Conservation (phyloP, 2,113 vertebrate genomes). For the Loxodonta africana region DNA sequence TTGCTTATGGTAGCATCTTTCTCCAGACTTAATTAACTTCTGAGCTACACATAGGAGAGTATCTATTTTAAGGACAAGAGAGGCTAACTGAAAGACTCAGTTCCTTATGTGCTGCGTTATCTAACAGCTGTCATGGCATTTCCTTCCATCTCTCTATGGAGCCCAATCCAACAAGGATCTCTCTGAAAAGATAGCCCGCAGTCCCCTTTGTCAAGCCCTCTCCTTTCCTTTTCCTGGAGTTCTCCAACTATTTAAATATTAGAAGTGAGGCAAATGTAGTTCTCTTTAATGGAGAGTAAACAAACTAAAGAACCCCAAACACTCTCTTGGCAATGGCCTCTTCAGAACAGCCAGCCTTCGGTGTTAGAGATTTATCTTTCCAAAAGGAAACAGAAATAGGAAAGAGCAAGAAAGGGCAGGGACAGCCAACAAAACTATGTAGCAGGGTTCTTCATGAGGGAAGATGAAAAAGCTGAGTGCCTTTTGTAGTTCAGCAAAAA, state of each 20-base stretch:
- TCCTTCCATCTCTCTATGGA: not conserved
- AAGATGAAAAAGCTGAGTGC: not conserved
- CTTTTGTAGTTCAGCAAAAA: slow-evolving; percentile 17
- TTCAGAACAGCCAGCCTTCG: not conserved
- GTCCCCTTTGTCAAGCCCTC: not conserved
- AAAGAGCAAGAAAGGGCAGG: not conserved
- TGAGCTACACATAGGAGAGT: not conserved
- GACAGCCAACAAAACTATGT: not conserved
- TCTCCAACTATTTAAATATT: not conserved
- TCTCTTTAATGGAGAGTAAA: slow-evolving; percentile 58
- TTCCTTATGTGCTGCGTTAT: not conserved
- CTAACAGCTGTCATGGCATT: not conserved
- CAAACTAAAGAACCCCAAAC: not conserved
- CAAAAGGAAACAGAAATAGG: slow-evolving; percentile 57
- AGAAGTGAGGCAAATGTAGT: not conserved
- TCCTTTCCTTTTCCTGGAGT: not conserved
- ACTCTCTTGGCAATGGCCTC: slow-evolving; percentile 61
- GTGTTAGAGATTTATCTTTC: not conserved
- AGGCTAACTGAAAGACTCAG: not conserved
- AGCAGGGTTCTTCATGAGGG: slow-evolving; percentile 20
- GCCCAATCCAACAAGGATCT: not conserved
- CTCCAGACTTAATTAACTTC: not conserved
- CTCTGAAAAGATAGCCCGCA: not conserved
- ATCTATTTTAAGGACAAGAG: slow-evolving; percentile 47
- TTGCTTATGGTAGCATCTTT: not conserved